phyloP scores from a whole-genome alignment of 2,113 vertebrate genomes.

The Nothoprocta pentlandii region DNA sequence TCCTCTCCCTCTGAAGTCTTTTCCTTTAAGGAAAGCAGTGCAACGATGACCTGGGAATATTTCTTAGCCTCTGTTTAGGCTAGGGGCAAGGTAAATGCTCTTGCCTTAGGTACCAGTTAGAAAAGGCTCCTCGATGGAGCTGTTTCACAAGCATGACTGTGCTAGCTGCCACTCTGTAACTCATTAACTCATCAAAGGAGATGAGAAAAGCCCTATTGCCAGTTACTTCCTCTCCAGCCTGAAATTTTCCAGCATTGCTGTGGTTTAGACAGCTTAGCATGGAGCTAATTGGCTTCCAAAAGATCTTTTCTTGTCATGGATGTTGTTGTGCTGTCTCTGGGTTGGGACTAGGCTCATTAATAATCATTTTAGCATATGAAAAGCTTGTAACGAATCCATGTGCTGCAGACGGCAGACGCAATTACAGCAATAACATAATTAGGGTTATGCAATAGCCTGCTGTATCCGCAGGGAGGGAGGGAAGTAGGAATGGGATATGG shows the following conservation, averaged over 20 bases:
- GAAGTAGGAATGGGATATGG: neutral
- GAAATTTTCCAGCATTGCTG: slow-evolving; percentile 27
- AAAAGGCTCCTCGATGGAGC: neutral
- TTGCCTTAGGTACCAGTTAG: neutral
- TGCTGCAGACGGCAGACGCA: slow-evolving; percentile 63
- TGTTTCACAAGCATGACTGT: neutral
- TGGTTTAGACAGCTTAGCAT: slow-evolving; percentile 48
- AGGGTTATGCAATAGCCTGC: slow-evolving; percentile 58
- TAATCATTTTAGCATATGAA: slow-evolving; percentile 76
- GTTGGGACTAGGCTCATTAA: slow-evolving; percentile 70
- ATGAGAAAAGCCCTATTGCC: slow-evolving; percentile 23
- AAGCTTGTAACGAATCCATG: slow-evolving; percentile 73
- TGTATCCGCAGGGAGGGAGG: slow-evolving; percentile 23
- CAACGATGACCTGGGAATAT: neutral
- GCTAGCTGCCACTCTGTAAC: slow-evolving; percentile 12
- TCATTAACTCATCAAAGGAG: slow-evolving; percentile 62
- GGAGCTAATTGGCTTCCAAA: slow-evolving; percentile 69
- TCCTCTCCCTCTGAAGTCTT: neutral
- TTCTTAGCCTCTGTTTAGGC: neutral
- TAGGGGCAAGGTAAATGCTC: neutral
- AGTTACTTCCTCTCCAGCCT: slow-evolving; percentile 10
- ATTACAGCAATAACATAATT: slow-evolving; percentile 72
- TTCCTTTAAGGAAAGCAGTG: neutral
- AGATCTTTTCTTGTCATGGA: slow-evolving; percentile 51
- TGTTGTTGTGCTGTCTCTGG: slow-evolving; percentile 42